Base-by-base conservation (phyloP, 1,140 invertebrate genomes). In the Mamestra configurata region DNA sequence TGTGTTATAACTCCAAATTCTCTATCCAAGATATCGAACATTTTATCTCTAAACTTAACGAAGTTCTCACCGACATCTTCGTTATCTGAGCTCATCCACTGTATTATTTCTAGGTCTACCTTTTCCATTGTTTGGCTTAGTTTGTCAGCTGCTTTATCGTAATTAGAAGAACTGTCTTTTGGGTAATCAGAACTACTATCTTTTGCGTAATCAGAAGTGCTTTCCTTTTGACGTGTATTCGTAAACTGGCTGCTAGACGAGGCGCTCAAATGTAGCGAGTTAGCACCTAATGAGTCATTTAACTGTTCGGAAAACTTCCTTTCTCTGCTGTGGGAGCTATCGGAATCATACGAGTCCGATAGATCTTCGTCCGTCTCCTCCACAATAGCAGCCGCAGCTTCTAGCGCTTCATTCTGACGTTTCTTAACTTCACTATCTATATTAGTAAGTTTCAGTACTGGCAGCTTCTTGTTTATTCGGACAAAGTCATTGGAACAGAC, bases 401-500 rank as follows among this genome's bases (percentile, higher is more conserved):
- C 0, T 13, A 20, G 18, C 0, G n/a, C 20, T 7, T 40, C 7
- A 4, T 20, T 66, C 35, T 66, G 35, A 13, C 35, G 61, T 24
- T 73, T 55, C 1, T 31, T 27, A 8, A 78, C 4, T n/a, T 73
- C 31, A n/a, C 8, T 71, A 51, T 77, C 76, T 57, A 87, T 78
- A 61, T 84, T 84, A 27, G 61, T 82, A 27, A 91, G 64, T 59
- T 82, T 83, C 10, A 94, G 4, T 4, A 90, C 35, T 0, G 91
- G 92, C 11, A 93, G 8, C 79, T 90, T 93, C 5, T 90, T 91
- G 76, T 91, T 88, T 0, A 92, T 84, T 40, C 80, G 68, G 10
- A 90, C 86, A 49, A 89, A 90, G 70, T 93, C 89, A 20, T 88
- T 87, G 1, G 86, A 84, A 5, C 64, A 61, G 0, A 90, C 91